Percentiles rank a stretch among this genome's conserved stretches.
Conservation (phyloP, 2,888 invertebrate species). For the Lymantria dispar region DNA sequence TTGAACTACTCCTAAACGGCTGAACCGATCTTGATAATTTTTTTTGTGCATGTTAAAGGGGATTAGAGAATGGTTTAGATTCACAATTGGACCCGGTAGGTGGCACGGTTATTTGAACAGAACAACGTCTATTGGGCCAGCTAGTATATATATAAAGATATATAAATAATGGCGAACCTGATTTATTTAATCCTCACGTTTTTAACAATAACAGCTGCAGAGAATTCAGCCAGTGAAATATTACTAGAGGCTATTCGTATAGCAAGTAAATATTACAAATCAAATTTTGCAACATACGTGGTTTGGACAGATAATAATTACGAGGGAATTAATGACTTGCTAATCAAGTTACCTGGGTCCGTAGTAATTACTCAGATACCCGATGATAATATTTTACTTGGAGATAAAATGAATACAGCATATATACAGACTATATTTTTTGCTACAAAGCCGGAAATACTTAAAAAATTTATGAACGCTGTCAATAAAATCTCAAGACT, state of each 20-base stretch:
- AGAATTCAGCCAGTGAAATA: slow-evolving; percentile 13
- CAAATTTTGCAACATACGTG: slow-evolving; percentile 36
- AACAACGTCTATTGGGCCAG: too few relatives aligned
- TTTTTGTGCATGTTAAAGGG: too few relatives aligned
- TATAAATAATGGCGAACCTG: not conserved
- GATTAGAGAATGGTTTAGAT: too few relatives aligned
- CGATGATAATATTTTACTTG: slow-evolving; percentile 12
- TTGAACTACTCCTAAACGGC: too few relatives aligned
- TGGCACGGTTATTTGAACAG: too few relatives aligned
- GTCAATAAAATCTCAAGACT: slow-evolving; percentile 33
- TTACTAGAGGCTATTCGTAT: slow-evolving; percentile 33
- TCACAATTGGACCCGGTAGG: too few relatives aligned
- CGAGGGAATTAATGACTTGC: slow-evolving; percentile 32
- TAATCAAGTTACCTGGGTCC: slow-evolving; percentile 36
- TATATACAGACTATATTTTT: slow-evolving; percentile 51
- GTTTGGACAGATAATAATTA: slow-evolving; percentile 37
- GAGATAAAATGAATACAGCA: slow-evolving; percentile 22
- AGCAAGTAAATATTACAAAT: slow-evolving; percentile 40
- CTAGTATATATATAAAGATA: too few relatives aligned
- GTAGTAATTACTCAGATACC: slow-evolving; percentile 32
- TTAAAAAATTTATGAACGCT: slow-evolving; percentile 33
- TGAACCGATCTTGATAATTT: too few relatives aligned
- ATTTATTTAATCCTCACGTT: not conserved
- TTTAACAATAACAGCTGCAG: not conserved
- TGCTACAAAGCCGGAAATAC: slow-evolving; percentile 35